Conservation (phyloP, 2,888 invertebrate species). For the Caenorhabditis becei region DNA sequence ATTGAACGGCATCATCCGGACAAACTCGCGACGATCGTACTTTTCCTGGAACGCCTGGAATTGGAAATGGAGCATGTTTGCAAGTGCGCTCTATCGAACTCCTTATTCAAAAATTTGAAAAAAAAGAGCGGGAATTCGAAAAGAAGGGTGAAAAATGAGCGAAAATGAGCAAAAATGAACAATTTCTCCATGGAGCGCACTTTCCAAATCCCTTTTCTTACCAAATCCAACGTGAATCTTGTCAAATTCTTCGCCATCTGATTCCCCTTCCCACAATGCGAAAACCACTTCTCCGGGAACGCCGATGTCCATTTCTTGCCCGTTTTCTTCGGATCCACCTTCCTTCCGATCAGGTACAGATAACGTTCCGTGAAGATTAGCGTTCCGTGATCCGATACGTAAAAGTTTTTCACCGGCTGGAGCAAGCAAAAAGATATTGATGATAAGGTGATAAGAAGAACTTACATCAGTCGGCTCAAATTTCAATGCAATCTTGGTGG, state of each 20-base stretch:
- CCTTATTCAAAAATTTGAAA: no score
- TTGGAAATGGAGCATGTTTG: not conserved
- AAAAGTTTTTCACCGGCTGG: constrained; percentile 14
- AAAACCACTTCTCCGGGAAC: constrained; percentile 16
- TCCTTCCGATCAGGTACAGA: constrained; percentile 11
- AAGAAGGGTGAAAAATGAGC: no score
- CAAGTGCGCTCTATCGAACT: not conserved
- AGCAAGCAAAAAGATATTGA: not conserved
- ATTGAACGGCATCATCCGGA: constrained; percentile 5
- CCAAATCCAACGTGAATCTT: constrained; percentile 1
- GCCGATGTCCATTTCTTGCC: constrained; percentile 10
- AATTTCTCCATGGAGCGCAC: no score
- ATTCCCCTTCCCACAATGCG: not conserved
- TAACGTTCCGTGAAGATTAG: constrained; percentile 10
- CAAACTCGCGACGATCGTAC: not conserved
- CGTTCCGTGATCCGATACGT: constrained; percentile 8
- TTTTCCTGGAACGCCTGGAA: not conserved
- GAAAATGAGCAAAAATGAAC: no score
- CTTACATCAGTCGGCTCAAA: constrained; percentile 30
- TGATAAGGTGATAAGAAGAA: not conserved
- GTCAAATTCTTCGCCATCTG: constrained; percentile 14
- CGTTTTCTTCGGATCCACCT: constrained; percentile 10
- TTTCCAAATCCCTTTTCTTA: no score
- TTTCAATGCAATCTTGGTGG: constrained; percentile 1
- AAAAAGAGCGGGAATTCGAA: no score